Evolutionary conservation across 2,888 invertebrate species (phyloP).

Genomic region (Trachelus iudaicus): DNA sequence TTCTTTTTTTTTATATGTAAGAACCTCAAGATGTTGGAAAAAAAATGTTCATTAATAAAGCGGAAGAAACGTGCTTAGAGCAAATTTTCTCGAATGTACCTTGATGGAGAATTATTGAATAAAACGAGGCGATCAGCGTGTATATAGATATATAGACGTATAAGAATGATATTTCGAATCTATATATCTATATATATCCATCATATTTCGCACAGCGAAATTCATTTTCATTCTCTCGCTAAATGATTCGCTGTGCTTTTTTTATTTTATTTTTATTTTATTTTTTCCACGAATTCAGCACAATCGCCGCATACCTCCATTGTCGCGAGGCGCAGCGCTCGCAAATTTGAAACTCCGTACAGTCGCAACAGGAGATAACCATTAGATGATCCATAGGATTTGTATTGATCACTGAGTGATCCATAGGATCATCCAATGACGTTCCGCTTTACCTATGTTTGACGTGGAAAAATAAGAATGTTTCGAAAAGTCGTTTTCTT

Average conservation of each 20-base stretch:
- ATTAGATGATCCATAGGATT: no score
- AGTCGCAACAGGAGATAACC: background rate
- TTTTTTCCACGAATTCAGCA: background rate
- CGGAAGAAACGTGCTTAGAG: constrained; percentile 33
- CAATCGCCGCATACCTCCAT: background rate
- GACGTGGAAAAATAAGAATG: background rate
- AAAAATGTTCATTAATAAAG: constrained; percentile 56
- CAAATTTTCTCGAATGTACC: constrained; percentile 1
- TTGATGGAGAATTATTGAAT: constrained; percentile 28
- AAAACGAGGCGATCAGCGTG: constrained; percentile 1
- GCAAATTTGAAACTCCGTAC: background rate
- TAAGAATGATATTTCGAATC: background rate
- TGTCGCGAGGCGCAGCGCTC: background rate
- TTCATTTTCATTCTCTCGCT: background rate
- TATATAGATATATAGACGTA: background rate
- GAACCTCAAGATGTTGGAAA: constrained; percentile 53
- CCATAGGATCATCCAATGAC: background rate
- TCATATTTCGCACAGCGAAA: background rate
- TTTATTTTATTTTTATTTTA: background rate
- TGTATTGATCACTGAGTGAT: no score
- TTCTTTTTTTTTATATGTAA: constrained; percentile 56
- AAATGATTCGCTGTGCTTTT: background rate
- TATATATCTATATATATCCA: background rate
- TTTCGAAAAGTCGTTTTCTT: background rate
- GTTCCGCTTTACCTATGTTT: background rate